Evolutionary conservation across 1,140 invertebrate genomes (phyloP).

Genomic region (Drosophila serrata): DNA sequence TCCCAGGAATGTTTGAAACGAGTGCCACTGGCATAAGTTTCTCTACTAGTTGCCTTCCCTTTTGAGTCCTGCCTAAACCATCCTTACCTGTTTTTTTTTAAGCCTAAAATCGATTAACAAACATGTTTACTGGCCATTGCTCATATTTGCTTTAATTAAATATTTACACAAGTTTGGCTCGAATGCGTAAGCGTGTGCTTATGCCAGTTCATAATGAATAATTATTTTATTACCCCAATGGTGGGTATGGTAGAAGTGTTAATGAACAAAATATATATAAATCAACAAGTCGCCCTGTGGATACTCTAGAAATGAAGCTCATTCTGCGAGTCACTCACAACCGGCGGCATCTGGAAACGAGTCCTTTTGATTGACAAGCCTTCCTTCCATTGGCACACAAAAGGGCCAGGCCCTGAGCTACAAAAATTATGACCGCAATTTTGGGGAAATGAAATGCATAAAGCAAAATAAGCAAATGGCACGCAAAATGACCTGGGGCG

Average conservation of each 20-base stretch:
- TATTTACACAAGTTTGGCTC: slow-evolving; percentile 36
- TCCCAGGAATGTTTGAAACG: slow-evolving; percentile 13
- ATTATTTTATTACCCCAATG: slow-evolving; percentile 49
- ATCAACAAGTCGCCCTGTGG: neutral
- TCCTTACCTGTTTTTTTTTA: too few species aligned
- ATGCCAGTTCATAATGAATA: slow-evolving; percentile 55
- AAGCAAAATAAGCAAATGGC: slow-evolving; percentile 56
- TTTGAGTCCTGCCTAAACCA: too few species aligned
- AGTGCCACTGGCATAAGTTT: too few species aligned
- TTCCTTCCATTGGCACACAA: slow-evolving; percentile 2
- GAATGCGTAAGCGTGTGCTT: slow-evolving; percentile 9
- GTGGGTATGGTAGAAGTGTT: neutral
- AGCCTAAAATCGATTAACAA: slow-evolving; percentile 31
- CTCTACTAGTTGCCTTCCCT: slow-evolving; percentile 27
- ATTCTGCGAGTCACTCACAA: slow-evolving; percentile 1
- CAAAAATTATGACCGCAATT: slow-evolving; percentile 56
- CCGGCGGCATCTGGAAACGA: neutral
- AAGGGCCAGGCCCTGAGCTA: slow-evolving; percentile 33
- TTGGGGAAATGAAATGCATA: slow-evolving; percentile 56
- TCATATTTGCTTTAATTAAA: slow-evolving; percentile 44
- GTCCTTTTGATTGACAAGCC: slow-evolving; percentile 12
- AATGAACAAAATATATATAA: neutral
- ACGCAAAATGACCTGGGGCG: slow-evolving; percentile 54
- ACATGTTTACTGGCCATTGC: slow-evolving; percentile 31
- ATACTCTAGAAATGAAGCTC: slow-evolving; percentile 2